Conservation (phyloP, 2,797 vertebrate genomes). For the Urophycis tenuis region DNA sequence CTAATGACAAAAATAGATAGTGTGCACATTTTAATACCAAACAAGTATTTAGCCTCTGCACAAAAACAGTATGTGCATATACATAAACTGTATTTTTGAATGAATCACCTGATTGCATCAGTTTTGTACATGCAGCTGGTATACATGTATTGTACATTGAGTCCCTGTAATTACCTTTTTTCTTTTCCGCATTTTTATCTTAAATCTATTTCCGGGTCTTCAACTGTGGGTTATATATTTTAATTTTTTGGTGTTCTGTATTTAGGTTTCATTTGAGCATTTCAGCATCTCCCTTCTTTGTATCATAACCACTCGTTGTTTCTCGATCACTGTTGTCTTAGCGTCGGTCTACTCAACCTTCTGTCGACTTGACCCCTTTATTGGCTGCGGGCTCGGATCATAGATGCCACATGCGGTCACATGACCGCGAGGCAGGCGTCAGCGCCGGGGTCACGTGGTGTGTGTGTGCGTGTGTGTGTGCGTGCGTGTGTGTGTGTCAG, state of each 20-base stretch:
- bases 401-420: not conserved
- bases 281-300: constrained; percentile 57
- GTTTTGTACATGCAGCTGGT: constrained; percentile 72
- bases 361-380: constrained; percentile 16
- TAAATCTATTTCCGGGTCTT: constrained; percentile 66
- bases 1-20: constrained; percentile 61
- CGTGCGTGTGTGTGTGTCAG: too few relatives aligned
- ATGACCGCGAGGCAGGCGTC: not conserved
- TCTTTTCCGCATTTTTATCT: constrained; percentile 71
- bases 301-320: constrained; percentile 66
- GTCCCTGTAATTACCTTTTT: constrained; percentile 67
- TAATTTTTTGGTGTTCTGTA: constrained; percentile 17
- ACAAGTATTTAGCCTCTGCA: constrained; percentile 77
- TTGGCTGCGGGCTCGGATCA: constrained; percentile 23
- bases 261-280: constrained; percentile 39
- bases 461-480: too few relatives aligned
- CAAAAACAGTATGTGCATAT: constrained; percentile 71
- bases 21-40: constrained; percentile 80
- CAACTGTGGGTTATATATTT: constrained; percentile 51
- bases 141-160: constrained; percentile 68
- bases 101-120: constrained; percentile 73
- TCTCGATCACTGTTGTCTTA: constrained; percentile 43
- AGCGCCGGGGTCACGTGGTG: not conserved
- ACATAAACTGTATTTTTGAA: constrained; percentile 70
- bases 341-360: constrained; percentile 15